These are phyloP conservation scores for Notarius quadriscutis DNA, from an alignment of 2,113 vertebrate genomes.

Conservation along the genomic window DNA sequence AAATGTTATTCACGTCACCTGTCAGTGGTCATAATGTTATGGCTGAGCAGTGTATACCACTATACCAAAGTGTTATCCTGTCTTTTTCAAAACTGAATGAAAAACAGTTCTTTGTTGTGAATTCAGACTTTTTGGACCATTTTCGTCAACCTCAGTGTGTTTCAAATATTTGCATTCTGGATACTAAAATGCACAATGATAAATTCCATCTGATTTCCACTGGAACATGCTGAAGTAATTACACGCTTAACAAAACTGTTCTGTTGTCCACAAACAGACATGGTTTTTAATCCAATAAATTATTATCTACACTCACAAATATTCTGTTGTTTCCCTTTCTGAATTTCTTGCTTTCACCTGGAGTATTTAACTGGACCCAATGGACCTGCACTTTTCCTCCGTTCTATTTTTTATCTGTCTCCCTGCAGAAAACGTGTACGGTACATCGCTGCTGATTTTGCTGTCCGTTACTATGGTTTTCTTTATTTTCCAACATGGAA, in stretches of 20 bases:
- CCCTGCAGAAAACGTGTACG: constrained; percentile 29
- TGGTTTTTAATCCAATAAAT: neutral
- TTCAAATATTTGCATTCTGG: constrained; percentile 10
- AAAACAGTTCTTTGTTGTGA: neutral
- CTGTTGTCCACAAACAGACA: neutral
- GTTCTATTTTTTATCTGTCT: constrained; percentile 1
- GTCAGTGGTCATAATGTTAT: too few species aligned
- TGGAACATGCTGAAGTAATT: constrained; percentile 19
- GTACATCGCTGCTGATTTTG: constrained; percentile 25
- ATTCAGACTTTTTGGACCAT: neutral
- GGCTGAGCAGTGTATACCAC: too few species aligned
- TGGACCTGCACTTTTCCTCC: constrained; percentile 29
- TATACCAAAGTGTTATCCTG: neutral
- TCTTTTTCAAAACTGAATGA: neutral
- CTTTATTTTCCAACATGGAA: constrained; percentile 32
- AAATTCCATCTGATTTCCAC: constrained; percentile 21
- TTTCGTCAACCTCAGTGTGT: neutral
- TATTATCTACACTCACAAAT: constrained; percentile 1
- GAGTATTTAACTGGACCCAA: constrained; percentile 45
- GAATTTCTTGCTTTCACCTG: constrained; percentile 14
- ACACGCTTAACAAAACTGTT: neutral
- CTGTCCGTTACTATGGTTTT: constrained; percentile 58
- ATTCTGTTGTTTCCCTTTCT: constrained; percentile 16
- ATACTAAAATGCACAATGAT: neutral
- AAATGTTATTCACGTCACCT: too few species aligned